phyloP scores from a whole-genome alignment of 2,113 vertebrate species.

The Manacus vitellinus region DNA sequence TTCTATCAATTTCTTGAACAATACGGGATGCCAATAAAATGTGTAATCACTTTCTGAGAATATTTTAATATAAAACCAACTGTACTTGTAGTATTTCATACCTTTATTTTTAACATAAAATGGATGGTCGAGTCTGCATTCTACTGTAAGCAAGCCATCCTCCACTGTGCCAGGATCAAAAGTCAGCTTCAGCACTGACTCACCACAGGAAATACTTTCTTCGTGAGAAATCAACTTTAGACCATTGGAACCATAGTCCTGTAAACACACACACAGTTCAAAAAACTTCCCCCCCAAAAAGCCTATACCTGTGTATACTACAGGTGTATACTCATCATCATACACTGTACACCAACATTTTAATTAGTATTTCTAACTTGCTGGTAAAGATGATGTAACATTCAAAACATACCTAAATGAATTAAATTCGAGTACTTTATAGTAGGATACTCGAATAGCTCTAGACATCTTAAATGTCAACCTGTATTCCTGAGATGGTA shows the following conservation, averaged over 20 bases:
- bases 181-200: slow-evolving; percentile 93
- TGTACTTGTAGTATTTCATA: slow-evolving; percentile 58
- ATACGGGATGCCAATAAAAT: not conserved
- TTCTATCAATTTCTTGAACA: not conserved
- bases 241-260: slow-evolving; percentile 92
- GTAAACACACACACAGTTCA: slow-evolving; percentile 14
- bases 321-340: not conserved
- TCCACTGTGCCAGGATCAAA: slow-evolving; percentile 95
- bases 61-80: not conserved
- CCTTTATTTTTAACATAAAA: slow-evolving; percentile 99
- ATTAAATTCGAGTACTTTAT: not conserved
- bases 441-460: not conserved
- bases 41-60: slow-evolving; percentile 21
- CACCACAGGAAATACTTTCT: slow-evolving; percentile 91
- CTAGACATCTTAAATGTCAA: not conserved
- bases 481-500: not conserved
- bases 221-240: slow-evolving; percentile 92
- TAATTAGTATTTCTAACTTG: not conserved
- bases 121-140: slow-evolving; percentile 95
- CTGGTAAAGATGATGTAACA: not conserved
- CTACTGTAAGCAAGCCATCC: slow-evolving; percentile 88
- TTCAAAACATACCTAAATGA: not conserved
- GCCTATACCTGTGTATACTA: not conserved
- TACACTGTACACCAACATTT: not conserved
- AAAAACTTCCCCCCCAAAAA: not conserved